Conservation (phyloP, 2,113 vertebrate genomes). For the Oncorhynchus masou region DNA sequence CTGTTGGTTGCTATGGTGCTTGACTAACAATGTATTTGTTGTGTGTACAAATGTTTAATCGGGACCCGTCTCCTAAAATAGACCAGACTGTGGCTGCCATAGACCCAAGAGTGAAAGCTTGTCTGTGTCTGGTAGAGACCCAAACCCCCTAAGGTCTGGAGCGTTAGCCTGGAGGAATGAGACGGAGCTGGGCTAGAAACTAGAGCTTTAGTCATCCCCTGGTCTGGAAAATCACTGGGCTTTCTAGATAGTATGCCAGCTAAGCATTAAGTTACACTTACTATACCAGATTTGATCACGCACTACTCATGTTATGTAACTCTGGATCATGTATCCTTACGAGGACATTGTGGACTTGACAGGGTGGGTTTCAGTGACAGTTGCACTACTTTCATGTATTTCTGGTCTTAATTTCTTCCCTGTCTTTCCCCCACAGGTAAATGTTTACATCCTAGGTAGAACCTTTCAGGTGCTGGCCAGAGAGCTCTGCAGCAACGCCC, state of each 20-base stretch:
- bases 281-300: conserved; percentile 13
- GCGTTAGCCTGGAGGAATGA: conserved; percentile 37
- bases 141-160: conserved; percentile 13
- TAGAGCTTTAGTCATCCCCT: neutral
- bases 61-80: conserved; percentile 55
- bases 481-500: conserved; percentile 96
- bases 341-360: neutral
- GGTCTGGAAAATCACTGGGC: neutral
- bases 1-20: neutral
- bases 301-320: conserved; percentile 22
- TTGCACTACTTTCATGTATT: neutral
- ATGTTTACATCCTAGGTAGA: conserved; percentile 91
- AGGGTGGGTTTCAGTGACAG: too few relatives aligned
- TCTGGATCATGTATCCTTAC: conserved; percentile 6
- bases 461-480: conserved; percentile 90
- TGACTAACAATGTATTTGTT: conserved; percentile 7
- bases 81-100: conserved; percentile 43
- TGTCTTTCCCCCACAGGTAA: conserved; percentile 78
- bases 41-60: conserved; percentile 33
- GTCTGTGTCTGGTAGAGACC: conserved; percentile 23
- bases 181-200: conserved; percentile 22
- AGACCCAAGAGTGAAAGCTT: conserved; percentile 41
- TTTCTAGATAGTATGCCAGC: neutral
- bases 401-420: neutral
- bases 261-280: conserved; percentile 10